Evolutionary conservation across 2,113 vertebrate genomes (phyloP), one percentile per base, ranked within the genome.

Genomic region (Stigmatopora nigra): DNA sequence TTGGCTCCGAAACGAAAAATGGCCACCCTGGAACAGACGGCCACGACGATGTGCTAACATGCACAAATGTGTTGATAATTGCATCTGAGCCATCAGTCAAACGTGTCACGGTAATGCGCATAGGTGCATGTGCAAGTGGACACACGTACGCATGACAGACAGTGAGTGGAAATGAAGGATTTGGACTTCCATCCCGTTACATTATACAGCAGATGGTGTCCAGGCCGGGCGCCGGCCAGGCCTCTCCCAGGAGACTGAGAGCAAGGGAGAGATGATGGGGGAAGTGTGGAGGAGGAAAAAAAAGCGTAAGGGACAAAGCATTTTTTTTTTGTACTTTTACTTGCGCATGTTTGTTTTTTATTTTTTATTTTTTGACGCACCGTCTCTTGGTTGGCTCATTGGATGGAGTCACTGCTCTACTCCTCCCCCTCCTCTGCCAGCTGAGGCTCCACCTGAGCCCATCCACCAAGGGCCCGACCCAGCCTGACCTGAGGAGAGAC

Each of bases 161-260:
- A 90, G 84, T 74, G 86, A 86, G 87, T 88, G 87, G 86, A 87
- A 89, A 87, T 89, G 84, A 89, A 89, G 82, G 87, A 90, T 90
- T 90, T 91, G 88, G 86, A 87, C 85, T 88, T 91, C 86, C 86
- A 86, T 88, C 88, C 88, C 84, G 88, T 84, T 88, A 89, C 88
- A 89, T 88, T 87, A 89, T 90, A 88, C 89, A 89, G 89, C 88
- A 90, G 88, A 89, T 91, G 90, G 90, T 79, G 85, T 89, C 84
- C 87, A 89, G 89, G 88, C 88, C 87, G 48, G 81, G 88, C 87
- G 36, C 85, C 78, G 88, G 83, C 88, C 83, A 84, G 84, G 82
- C 83, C 83, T 71, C 72, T 90, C 85, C 88, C 90, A 81, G 78
- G 87, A 87, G 84, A 72, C 79, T 75, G 82, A 79, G 77, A 72